Percentiles rank a stretch among this genome's conserved stretches.
phyloP scores from a whole-genome alignment of 1,140 invertebrate species.

The Zaprionus ornatus region DNA sequence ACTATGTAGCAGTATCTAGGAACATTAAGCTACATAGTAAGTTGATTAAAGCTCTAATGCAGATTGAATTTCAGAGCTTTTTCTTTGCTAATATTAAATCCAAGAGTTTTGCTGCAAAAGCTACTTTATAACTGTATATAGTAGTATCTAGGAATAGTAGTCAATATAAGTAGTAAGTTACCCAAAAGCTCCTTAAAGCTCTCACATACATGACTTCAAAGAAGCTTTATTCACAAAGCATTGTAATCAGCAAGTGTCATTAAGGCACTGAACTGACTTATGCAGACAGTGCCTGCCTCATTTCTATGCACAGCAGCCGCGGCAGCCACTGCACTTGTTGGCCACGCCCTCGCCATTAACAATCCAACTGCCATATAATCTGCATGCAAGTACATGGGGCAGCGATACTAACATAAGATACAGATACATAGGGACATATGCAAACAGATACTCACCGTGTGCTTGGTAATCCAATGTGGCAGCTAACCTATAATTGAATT shows the following conservation, averaged over 20 bases:
- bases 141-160: not conserved
- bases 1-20: no score
- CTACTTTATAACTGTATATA: no score
- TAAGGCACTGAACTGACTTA: conserved; percentile 5
- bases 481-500: conserved; percentile 70
- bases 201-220: not conserved
- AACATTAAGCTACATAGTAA: no score
- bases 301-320: conserved; percentile 11
- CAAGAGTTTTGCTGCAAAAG: not conserved
- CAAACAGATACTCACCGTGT: conserved; percentile 54
- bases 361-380: conserved; percentile 11
- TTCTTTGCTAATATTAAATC: rapidly evolving
- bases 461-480: conserved; percentile 48
- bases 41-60: no score
- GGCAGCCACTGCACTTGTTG: conserved; percentile 34
- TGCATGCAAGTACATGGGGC: not conserved
- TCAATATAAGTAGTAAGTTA: not conserved
- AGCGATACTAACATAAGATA: not conserved
- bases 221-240: not conserved
- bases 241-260: conserved; percentile 12
- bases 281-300: not conserved
- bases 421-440: conserved; percentile 17
- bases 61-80: no score
- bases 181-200: not conserved
- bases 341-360: conserved; percentile 58